A percentile compares a stretch with the other conserved stretches of the same genome.
phyloP scores from a whole-genome alignment of 2,888 invertebrate species.

The Cosmia trapezina region DNA sequence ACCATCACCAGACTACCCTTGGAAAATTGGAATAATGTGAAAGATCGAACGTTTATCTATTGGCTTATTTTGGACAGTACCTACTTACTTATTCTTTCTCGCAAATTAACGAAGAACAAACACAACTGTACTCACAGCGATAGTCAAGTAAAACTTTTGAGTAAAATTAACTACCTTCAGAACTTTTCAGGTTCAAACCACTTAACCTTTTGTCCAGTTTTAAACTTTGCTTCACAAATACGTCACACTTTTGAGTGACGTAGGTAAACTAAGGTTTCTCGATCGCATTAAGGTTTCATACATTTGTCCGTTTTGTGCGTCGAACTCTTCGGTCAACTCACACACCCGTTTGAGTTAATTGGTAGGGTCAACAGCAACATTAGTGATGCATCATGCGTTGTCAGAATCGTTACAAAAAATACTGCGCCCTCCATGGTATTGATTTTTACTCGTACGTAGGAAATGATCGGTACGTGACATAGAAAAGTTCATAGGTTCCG shows the following conservation, averaged over 20 bases:
- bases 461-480: conserved; percentile 8
- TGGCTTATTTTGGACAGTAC: neutral
- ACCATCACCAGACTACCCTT: too few relatives aligned
- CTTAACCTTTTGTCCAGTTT: conserved; percentile 17
- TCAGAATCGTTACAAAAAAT: conserved; percentile 43
- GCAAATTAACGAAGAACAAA: conserved; percentile 3
- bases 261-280: conserved; percentile 40
- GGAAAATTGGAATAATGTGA: neutral
- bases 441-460: conserved; percentile 36
- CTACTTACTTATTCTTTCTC: too few relatives aligned
- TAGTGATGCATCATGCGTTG: conserved; percentile 60
- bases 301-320: conserved; percentile 27
- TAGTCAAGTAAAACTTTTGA: neutral
- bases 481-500: conserved; percentile 2
- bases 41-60: neutral
- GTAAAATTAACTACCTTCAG: neutral
- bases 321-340: conserved; percentile 28
- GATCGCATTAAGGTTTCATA: conserved; percentile 39
- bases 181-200: conserved; percentile 22
- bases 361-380: conserved; percentile 58
- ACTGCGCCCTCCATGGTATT: conserved; percentile 46
- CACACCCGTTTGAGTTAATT: conserved; percentile 55
- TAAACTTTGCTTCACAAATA: conserved; percentile 31
- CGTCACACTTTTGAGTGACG: conserved; percentile 13
- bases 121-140: neutral